Conservation (phyloP, 1,140 invertebrate species). For the Habropoda laboriosa region DNA sequence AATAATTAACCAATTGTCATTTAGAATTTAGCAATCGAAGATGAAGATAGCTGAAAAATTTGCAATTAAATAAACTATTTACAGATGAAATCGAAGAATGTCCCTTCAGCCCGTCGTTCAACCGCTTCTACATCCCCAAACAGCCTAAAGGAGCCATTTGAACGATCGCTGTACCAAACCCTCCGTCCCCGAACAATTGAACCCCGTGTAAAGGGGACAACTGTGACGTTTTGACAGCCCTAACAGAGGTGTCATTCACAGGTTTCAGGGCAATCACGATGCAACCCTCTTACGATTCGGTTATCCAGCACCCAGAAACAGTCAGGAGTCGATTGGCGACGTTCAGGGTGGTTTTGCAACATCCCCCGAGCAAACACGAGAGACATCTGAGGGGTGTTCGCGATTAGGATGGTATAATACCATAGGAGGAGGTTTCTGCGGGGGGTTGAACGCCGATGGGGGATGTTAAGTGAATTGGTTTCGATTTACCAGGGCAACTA, state of each 20-base stretch:
- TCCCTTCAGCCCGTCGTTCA: fast-evolving
- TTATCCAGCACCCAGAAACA: conserved; percentile 73
- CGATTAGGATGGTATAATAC: conserved; percentile 64
- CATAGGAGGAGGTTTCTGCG: conserved; percentile 51
- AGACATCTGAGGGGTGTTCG: conserved; percentile 69
- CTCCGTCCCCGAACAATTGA: neutral
- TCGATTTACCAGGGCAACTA: conserved; percentile 41
- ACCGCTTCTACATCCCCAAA: too few relatives aligned
- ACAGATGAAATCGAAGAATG: too few relatives aligned
- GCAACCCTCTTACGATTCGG: conserved; percentile 73
- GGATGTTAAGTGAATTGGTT: conserved; percentile 49
- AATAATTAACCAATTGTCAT: too few relatives aligned
- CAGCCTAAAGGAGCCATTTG: neutral
- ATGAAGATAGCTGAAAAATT: too few relatives aligned
- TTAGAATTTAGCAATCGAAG: too few relatives aligned
- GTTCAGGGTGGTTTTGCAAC: conserved; percentile 53
- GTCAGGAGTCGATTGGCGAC: conserved; percentile 55
- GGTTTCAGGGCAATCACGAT: conserved; percentile 59
- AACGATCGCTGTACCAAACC: too few relatives aligned
- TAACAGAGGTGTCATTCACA: conserved; percentile 57
- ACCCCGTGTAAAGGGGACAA: neutral
- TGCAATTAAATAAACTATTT: too few relatives aligned
- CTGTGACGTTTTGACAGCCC: neutral
- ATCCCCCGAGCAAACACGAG: conserved; percentile 44
- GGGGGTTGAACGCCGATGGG: conserved; percentile 53